Percentiles rank a stretch among this genome's conserved stretches.
phyloP scores from a whole-genome alignment of 2,888 invertebrate species.

The Synanthedon formicaeformis region DNA sequence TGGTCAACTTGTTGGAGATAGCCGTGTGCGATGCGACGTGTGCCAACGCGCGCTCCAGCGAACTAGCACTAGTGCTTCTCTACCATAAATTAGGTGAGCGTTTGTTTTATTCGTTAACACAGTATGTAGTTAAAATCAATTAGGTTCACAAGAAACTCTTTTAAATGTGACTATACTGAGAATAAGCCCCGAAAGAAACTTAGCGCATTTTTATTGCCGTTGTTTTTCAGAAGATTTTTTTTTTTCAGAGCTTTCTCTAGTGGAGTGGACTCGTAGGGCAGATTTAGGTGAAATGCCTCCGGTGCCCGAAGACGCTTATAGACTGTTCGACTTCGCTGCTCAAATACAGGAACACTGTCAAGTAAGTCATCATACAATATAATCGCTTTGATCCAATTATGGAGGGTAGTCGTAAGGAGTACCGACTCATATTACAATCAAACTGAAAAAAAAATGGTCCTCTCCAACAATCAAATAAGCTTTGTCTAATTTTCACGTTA shows the following conservation, averaged over 20 bases:
- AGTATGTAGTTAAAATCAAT: neutral
- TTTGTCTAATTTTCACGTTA: no score
- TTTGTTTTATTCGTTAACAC: neutral
- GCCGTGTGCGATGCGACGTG: constrained; percentile 81
- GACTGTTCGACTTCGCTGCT: constrained; percentile 77
- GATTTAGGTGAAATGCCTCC: constrained; percentile 13
- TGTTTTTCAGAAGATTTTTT: neutral
- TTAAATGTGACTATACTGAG: neutral
- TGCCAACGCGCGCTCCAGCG: constrained; percentile 78
- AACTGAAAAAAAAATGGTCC: no score
- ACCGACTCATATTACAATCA: no score
- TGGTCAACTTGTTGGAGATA: constrained; percentile 79
- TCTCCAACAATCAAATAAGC: no score
- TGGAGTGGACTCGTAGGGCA: constrained; percentile 24
- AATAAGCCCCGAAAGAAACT: no score
- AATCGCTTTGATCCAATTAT: no score
- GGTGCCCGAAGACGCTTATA: constrained; percentile 63
- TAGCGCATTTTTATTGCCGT: neutral
- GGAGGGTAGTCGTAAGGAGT: no score
- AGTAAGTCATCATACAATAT: no score
- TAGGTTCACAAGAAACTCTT: no score
- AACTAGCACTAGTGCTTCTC: constrained; percentile 82
- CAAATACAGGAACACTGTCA: constrained; percentile 79
- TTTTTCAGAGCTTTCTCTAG: constrained; percentile 33
- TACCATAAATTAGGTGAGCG: constrained; percentile 71